Evolutionary conservation across 2,113 vertebrate species (phyloP).

Genomic region (Trematomus loennbergii): DNA sequence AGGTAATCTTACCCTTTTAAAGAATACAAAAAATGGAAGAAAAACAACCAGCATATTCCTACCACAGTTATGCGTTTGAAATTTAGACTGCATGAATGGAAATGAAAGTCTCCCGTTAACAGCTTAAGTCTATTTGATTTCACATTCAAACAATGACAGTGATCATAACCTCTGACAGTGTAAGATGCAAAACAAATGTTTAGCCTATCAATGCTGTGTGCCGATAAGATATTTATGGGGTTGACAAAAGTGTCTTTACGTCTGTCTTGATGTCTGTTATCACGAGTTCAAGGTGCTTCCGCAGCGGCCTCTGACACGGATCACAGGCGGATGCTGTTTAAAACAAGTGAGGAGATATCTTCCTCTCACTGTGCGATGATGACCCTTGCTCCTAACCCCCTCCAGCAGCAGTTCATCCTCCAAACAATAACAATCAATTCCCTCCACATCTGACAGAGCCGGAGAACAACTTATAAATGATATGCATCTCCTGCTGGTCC

Average conservation of each 20-base stretch:
- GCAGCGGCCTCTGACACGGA: slow-evolving; percentile 65
- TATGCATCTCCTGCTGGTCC: slow-evolving; percentile 88
- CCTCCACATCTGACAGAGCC: slow-evolving; percentile 80
- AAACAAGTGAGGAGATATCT: slow-evolving; percentile 67
- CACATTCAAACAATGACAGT: slow-evolving; percentile 59
- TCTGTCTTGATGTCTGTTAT: slow-evolving; percentile 74
- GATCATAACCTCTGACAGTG: slow-evolving; percentile 63
- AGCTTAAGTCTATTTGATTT: slow-evolving; percentile 75
- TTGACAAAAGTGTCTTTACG: slow-evolving; percentile 70
- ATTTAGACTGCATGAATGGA: slow-evolving; percentile 45
- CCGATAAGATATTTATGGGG: slow-evolving; percentile 71
- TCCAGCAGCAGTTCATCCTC: slow-evolving; percentile 73
- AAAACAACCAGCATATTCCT: neutral
- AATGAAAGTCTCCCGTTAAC: slow-evolving; percentile 67
- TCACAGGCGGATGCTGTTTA: slow-evolving; percentile 72
- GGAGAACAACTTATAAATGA: slow-evolving; percentile 84
- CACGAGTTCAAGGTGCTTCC: slow-evolving; percentile 54
- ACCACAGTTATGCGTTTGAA: slow-evolving; percentile 30
- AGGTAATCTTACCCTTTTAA: neutral
- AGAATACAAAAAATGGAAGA: neutral
- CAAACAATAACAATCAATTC: slow-evolving; percentile 85
- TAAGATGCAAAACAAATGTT: slow-evolving; percentile 76
- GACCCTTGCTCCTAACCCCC: slow-evolving; percentile 79
- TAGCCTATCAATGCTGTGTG: slow-evolving; percentile 71
- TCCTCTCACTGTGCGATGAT: slow-evolving; percentile 73